Base-by-base conservation (phyloP, 2,888 invertebrate genomes). In the Andrena fulva region DNA sequence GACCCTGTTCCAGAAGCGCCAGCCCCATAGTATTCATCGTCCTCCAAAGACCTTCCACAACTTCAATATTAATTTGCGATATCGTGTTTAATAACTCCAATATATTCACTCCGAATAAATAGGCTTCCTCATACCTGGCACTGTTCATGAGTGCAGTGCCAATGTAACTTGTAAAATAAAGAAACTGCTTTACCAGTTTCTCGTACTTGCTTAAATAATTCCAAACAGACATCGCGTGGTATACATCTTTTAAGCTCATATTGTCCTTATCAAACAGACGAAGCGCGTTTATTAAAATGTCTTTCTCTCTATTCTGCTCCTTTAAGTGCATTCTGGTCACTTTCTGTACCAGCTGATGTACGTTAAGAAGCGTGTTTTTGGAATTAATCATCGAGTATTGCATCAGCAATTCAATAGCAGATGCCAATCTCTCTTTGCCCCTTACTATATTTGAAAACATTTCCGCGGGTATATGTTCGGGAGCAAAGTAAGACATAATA, bases 1-100 rank as follows among this genome's bases (percentile, higher is more conserved):
- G 48, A 24, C 48, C 6, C 42, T 48, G 64, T 2, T 48, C 6
- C 6, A 48, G 2, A 27, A 10, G 24, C 48, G 42, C 42, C 5
- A 64, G 3, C 2, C 64, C 48, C 27, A 64, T 64, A 3, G 12
- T 48, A 64, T 64, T 64, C 16, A 42, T 48, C 27, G 27, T 64
- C 7, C 10, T 27, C 16, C 10, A 12, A 16, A 12, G 5, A 27
- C 35, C 35, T 7, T 52, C 2, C 24, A 7, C 2, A 24, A 24
- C 5, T 1, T 10, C 7, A 64, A 27, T 16, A 6, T 2, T 12
- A 64, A 7, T 16, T 48, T 42, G 1, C n/a, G 12, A 6, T 16
- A 64, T 4, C 6, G 24, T 48, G 16, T 42, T 6, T 24, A 64
- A 24, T 6, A 64, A 48, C 12, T 27, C 12, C 16, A 48, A 48